Percentiles rank a stretch among this genome's conserved stretches.
Evolutionary conservation across 2,113 vertebrate genomes (phyloP).

Genomic region (Alouatta palliata): DNA sequence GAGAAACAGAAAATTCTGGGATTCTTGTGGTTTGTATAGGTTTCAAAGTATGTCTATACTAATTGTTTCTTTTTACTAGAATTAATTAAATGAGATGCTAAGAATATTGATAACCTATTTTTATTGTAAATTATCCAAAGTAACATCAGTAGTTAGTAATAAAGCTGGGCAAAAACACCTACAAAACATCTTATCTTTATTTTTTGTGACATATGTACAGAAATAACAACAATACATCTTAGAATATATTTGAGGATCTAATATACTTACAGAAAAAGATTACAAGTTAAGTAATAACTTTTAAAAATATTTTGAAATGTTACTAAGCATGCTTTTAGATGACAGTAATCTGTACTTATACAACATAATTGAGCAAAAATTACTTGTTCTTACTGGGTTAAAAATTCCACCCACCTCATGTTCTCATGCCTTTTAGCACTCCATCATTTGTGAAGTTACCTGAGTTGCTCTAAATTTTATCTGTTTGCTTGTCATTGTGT

Average conservation of each 20-base stretch:
- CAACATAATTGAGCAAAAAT: not conserved
- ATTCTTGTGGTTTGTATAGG: not conserved
- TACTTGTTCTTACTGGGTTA: not conserved
- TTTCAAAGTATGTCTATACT: not conserved
- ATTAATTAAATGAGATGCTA: not conserved
- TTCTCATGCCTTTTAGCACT: not conserved
- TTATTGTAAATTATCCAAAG: not conserved
- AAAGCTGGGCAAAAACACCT: not conserved
- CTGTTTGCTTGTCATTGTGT: not conserved
- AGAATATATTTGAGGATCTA: not conserved
- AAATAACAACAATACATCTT: not conserved
- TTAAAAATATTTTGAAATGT: not conserved
- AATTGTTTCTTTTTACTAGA: not conserved
- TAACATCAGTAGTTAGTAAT: not conserved
- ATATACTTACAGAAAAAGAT: not conserved
- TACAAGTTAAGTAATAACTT: not conserved
- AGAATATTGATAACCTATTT: not conserved
- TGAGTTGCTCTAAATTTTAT: not conserved
- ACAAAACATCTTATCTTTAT: not conserved
- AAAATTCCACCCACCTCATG: not conserved
- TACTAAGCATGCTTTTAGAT: not conserved
- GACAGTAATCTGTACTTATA: not conserved
- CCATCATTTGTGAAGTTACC: not conserved
- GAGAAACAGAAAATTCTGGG: not conserved
- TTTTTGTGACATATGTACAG: not conserved